Conservation (phyloP, 1,140 invertebrate genomes). For the Lanistes nyassanus region DNA sequence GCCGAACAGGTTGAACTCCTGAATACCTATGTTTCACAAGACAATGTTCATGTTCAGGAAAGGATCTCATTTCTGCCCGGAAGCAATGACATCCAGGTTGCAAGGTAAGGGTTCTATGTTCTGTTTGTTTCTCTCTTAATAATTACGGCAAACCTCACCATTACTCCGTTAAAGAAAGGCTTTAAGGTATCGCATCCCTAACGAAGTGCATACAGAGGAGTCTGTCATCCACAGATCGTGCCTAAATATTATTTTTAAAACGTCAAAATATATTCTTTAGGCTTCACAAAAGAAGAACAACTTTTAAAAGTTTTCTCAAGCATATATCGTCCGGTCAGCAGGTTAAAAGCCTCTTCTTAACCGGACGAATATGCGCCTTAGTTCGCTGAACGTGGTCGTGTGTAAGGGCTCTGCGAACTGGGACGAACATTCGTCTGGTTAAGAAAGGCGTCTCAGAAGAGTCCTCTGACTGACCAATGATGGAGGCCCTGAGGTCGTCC, state of each 20-base stretch:
- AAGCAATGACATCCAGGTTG: background rate
- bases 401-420: background rate
- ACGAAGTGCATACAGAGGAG: no score
- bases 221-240: no score
- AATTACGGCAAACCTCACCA: background rate
- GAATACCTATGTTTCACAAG: slow-evolving; percentile 36
- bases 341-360: no score
- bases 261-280: no score
- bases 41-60: background rate
- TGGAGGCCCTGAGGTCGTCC: slow-evolving; percentile 45
- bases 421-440: background rate
- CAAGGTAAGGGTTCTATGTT: background rate
- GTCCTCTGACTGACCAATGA: slow-evolving; percentile 43
- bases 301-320: no score
- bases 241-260: no score
- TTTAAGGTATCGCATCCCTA: background rate
- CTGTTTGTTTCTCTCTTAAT: background rate
- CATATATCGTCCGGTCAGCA: no score
- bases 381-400: background rate
- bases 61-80: background rate
- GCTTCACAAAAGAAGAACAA: no score
- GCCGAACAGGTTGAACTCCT: slow-evolving; percentile 67
- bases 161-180: background rate
- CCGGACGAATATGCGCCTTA: slow-evolving; percentile 10
- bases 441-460: no score